phyloP scores from a whole-genome alignment of 2,113 vertebrate species.

The Coreoperca whiteheadi region DNA sequence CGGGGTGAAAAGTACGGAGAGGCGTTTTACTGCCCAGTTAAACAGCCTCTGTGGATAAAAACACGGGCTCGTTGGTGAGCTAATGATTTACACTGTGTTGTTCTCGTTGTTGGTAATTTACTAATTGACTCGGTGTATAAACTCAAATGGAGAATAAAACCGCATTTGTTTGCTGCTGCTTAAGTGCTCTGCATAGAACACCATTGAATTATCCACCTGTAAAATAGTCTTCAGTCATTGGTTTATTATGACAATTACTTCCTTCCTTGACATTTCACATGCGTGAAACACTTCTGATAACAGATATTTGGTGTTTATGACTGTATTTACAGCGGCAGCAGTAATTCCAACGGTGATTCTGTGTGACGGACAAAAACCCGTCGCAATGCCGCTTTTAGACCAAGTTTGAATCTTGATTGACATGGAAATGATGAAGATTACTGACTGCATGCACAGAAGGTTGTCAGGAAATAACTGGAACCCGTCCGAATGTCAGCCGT shows the following conservation, averaged over 20 bases:
- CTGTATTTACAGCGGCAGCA: neutral
- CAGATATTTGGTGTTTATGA: neutral
- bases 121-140: conserved; percentile 52
- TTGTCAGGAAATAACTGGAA: no score
- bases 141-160: conserved; percentile 49
- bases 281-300: neutral
- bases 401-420: no score
- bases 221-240: neutral
- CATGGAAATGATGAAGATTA: no score
- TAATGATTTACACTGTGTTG: conserved; percentile 46
- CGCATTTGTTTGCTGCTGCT: conserved; percentile 25
- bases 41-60: conserved; percentile 39
- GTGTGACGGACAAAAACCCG: no score
- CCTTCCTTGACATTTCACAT: neutral
- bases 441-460: no score
- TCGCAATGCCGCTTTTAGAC: no score
- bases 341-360: neutral
- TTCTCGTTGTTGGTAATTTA: conserved; percentile 52
- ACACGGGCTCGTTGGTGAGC: conserved; percentile 27
- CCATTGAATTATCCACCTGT: conserved; percentile 16
- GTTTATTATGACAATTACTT: conserved; percentile 16
- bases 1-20: conserved; percentile 56
- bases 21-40: conserved; percentile 64
- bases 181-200: conserved; percentile 6
- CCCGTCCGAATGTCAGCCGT: no score